Percentiles rank a stretch among this genome's conserved stretches.
phyloP scores from a whole-genome alignment of 2,113 vertebrate genomes.

The Hyaena hyaena region DNA sequence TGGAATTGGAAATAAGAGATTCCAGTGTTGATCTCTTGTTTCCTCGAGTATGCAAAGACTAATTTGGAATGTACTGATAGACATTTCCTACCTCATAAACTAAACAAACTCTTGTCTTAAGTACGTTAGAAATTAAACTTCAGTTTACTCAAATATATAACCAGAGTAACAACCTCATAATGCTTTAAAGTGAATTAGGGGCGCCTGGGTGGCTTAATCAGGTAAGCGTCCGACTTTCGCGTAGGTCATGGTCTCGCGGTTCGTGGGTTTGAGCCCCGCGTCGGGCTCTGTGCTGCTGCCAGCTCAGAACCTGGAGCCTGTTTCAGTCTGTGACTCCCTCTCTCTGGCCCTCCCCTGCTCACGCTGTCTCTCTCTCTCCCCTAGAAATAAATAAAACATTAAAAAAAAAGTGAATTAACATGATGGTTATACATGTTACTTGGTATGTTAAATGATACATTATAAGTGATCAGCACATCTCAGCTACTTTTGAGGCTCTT shows the following conservation, averaged over 20 bases:
- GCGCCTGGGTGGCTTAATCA: no score
- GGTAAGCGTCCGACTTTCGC: no score
- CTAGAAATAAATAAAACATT: no score
- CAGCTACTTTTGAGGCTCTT: neutral
- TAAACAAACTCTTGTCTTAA: neutral
- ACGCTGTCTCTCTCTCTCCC: no score
- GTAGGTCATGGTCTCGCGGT: no score
- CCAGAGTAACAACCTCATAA: neutral
- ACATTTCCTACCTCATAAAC: neutral
- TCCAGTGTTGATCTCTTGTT: neutral
- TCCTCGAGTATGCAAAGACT: neutral
- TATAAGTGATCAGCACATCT: neutral
- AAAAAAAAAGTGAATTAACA: neutral
- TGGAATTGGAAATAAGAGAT: neutral
- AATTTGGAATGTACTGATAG: neutral
- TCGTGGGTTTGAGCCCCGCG: no score
- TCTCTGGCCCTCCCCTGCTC: no score
- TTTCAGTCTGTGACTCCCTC: no score
- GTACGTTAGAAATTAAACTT: neutral
- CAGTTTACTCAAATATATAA: neutral
- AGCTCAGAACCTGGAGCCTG: no score
- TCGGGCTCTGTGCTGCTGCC: no score
- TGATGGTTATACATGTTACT: neutral
- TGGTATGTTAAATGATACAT: neutral
- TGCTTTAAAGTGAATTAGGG: neutral